Percentiles rank a stretch among this genome's conserved stretches.
phyloP scores from a whole-genome alignment of 2,888 invertebrate species.

The Exephanes ischioxanthus region DNA sequence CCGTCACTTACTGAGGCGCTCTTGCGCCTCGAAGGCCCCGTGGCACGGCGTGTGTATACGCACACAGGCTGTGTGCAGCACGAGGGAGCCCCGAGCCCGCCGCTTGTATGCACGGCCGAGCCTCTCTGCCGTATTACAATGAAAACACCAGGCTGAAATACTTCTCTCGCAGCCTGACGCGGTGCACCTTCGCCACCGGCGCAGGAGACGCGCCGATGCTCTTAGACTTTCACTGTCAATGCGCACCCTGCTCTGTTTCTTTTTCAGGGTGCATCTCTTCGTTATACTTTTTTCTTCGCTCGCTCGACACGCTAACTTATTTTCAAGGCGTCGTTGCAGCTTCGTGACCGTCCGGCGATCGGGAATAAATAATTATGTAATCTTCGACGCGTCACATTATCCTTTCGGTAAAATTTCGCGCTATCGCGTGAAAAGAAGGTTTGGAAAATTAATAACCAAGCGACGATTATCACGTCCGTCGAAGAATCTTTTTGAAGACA shows the following conservation, averaged over 20 bases:
- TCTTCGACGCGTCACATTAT: too few species aligned
- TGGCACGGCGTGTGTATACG: constrained; percentile 4
- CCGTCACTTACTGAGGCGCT: constrained; percentile 78
- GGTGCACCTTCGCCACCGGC: constrained; percentile 25
- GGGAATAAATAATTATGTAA: too few species aligned
- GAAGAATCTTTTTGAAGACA: not conserved
- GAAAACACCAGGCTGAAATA: constrained; percentile 8
- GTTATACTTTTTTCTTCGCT: constrained; percentile 27
- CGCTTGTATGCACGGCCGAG: constrained; percentile 62
- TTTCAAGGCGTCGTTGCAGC: too few species aligned
- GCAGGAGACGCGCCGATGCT: constrained; percentile 5
- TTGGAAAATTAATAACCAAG: not conserved
- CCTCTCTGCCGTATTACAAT: constrained; percentile 28
- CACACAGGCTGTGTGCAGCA: constrained; percentile 19
- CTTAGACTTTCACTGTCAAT: constrained; percentile 79
- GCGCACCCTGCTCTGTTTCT: constrained; percentile 72
- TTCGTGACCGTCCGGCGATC: too few species aligned
- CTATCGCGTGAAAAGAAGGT: not conserved
- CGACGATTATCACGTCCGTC: too few species aligned
- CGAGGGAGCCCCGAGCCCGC: constrained; percentile 55
- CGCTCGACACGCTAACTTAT: too few species aligned
- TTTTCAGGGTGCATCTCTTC: constrained; percentile 67
- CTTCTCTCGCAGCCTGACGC: constrained; percentile 47
- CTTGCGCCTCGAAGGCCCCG: constrained; percentile 27
- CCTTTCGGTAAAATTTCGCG: too few species aligned